Evolutionary conservation across 1,140 invertebrate species (phyloP).

Genomic region (roundworm (Caenorhabditis elegans)): DNA sequence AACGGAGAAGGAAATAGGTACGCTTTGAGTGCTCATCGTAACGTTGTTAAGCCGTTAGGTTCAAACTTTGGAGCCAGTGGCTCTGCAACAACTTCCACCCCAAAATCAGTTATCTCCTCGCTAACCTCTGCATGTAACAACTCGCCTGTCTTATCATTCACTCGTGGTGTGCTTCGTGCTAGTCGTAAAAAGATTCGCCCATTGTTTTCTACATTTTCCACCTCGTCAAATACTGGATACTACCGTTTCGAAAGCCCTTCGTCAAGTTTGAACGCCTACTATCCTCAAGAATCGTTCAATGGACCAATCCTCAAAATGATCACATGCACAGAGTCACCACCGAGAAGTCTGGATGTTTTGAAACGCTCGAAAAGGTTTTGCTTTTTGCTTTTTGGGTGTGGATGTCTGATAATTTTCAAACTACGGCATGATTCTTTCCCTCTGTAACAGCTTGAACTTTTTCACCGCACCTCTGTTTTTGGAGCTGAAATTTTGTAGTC

Average conservation of each 20-base stretch:
- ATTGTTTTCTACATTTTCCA: neutral
- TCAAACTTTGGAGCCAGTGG: neutral
- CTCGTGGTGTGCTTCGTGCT: slow-evolving; percentile 5
- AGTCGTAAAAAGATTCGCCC: slow-evolving; percentile 3
- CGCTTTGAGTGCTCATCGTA: no score
- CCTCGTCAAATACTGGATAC: neutral
- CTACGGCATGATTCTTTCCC: no score
- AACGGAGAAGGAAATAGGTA: neutral
- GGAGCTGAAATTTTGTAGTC: no score
- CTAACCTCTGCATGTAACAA: neutral
- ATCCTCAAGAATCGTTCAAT: neutral
- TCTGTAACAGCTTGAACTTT: no score
- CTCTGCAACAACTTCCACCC: neutral
- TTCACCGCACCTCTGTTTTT: no score
- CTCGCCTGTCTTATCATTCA: neutral
- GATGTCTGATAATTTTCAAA: no score
- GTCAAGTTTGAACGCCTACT: neutral
- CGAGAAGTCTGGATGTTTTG: no score
- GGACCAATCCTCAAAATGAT: neutral
- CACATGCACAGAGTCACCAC: no score
- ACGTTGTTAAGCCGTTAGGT: no score
- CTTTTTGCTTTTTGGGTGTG: no score
- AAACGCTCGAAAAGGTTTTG: no score
- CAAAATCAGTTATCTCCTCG: neutral
- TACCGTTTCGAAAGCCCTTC: neutral